These are phyloP conservation scores for Percopsis omiscomaycus DNA, from an alignment of 2,797 vertebrate genomes.

Conservation along the genomic window DNA sequence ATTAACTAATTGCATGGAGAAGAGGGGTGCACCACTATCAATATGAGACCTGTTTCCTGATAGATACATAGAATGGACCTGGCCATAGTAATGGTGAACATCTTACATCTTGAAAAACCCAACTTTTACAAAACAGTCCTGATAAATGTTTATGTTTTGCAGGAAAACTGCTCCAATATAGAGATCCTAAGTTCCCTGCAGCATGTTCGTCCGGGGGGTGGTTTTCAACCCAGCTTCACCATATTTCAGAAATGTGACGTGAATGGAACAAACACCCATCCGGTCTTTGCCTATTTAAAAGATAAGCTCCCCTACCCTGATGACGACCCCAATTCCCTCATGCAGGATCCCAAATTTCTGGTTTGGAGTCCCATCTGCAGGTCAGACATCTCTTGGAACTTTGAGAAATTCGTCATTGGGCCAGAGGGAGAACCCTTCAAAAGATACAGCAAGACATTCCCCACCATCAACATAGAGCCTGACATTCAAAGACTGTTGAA, in stretches of 20 bases:
- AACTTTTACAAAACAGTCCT: neutral
- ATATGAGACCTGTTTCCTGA: too few species aligned
- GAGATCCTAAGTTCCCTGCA: constrained; percentile 91
- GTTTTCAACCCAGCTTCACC: constrained; percentile 90
- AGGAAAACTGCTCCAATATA: constrained; percentile 91
- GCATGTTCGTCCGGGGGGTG: constrained; percentile 88
- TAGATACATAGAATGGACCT: too few species aligned
- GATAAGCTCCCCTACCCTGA: constrained; percentile 90
- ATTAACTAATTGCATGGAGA: too few species aligned
- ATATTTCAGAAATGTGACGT: constrained; percentile 92
- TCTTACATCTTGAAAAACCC: too few species aligned
- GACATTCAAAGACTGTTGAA: constrained; percentile 93
- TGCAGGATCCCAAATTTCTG: constrained; percentile 86
- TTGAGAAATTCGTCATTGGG: constrained; percentile 96
- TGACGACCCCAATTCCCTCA: constrained; percentile 83
- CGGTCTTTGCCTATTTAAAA: constrained; percentile 94
- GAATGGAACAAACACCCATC: constrained; percentile 88
- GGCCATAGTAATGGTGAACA: too few species aligned
- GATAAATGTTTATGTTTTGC: constrained; percentile 25
- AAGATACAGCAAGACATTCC: constrained; percentile 89
- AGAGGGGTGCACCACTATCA: too few species aligned
- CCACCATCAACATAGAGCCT: constrained; percentile 86
- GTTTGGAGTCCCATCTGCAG: constrained; percentile 90
- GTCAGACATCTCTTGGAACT: constrained; percentile 94
- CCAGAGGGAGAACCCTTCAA: constrained; percentile 96